These are phyloP conservation scores for Anoplolepis gracilipes DNA, from an alignment of 1,140 invertebrate genomes.

Conservation along the genomic window DNA sequence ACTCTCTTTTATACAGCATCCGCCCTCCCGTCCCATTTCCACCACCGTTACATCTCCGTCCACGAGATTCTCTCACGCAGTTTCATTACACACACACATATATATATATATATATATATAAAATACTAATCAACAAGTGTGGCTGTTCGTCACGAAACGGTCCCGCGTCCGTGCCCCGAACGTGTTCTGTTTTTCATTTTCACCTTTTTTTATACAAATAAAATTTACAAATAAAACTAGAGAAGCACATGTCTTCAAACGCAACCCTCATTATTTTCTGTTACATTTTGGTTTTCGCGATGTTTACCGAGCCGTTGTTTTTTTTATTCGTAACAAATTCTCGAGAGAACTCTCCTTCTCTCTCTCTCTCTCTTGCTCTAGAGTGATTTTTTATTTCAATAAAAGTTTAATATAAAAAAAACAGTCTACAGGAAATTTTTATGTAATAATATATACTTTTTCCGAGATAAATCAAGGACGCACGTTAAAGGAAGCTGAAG, in stretches of 20 bases:
- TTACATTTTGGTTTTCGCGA: slow-evolving; percentile 26
- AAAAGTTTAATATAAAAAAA: neutral
- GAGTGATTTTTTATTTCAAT: slow-evolving; percentile 21
- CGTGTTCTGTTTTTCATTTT: slow-evolving; percentile 81
- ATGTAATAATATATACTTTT: neutral
- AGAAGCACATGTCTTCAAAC: slow-evolving; percentile 44
- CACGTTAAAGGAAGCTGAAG: neutral
- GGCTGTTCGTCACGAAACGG: slow-evolving; percentile 74
- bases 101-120: slow-evolving; percentile 49
- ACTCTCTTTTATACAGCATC: slow-evolving; percentile 2
- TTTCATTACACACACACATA: slow-evolving; percentile 13
- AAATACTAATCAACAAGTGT: slow-evolving; percentile 74
- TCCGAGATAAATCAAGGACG: neutral
- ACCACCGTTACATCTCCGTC: slow-evolving; percentile 11
- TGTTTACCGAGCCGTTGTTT: slow-evolving; percentile 16
- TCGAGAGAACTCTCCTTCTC: neutral
- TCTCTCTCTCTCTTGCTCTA: neutral
- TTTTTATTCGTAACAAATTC: neutral
- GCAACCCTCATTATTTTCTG: slow-evolving; percentile 48
- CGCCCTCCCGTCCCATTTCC: neutral
- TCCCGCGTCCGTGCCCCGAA: slow-evolving; percentile 76
- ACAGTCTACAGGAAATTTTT: neutral
- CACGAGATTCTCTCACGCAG: slow-evolving; percentile 17
- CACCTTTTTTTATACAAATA: slow-evolving; percentile 79
- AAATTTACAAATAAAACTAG: slow-evolving; percentile 78